Base-by-base conservation (phyloP, 2,797 vertebrate genomes). In the Denticeps clupeoides region DNA sequence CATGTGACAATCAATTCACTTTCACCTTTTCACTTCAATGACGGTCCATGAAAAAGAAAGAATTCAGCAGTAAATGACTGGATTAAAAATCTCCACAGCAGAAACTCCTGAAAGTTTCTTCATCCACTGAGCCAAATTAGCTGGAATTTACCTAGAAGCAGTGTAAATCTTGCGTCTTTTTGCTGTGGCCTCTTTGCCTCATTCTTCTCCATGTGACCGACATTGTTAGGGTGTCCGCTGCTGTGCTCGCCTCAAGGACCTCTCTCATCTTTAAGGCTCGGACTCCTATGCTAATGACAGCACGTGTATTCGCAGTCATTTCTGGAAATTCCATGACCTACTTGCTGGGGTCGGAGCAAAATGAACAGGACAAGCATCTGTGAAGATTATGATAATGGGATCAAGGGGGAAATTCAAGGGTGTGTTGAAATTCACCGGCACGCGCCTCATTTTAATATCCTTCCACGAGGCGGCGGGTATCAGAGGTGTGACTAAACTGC, bases 331-430 rank as follows among this genome's bases (percentile, higher is more conserved):
- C 72, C 67, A 63, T 70, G 78, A 79, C 81, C 78, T 75, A 65
- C 74, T 79, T 70, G 65, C 70, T 38, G 42, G 78, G 83, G 82
- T 83, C 81, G 65, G 69, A 79, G 68, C 71, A 70, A 80, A 84
- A 84, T 78, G 80, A 84, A 83, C 73, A 74, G 79, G 82, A 84
- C 79, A 80, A 82, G 80, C 79, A 79, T 81, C 82, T 82, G 80
- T 81, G 78, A 82, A 81, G 81, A 86, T 85, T 81, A 85, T 81
- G 76, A 80, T 84, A 81, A 83, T 82, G 72, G 70, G 61, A 70
- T 70, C 16, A 58, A 71, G 72, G 61, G 70, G 37, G 48, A 65
- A 74, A 80, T 75, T 70, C 69, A 62, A 74, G 75, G 77, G 76
- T 67, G 73, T 79, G 79, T 79, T 72, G 73, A 80, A 80, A 84